Evolutionary conservation across 2,113 vertebrate species (phyloP), one percentile per base, ranked within the genome.

Genomic region (Sinocyclocheilus anshuiensis): DNA sequence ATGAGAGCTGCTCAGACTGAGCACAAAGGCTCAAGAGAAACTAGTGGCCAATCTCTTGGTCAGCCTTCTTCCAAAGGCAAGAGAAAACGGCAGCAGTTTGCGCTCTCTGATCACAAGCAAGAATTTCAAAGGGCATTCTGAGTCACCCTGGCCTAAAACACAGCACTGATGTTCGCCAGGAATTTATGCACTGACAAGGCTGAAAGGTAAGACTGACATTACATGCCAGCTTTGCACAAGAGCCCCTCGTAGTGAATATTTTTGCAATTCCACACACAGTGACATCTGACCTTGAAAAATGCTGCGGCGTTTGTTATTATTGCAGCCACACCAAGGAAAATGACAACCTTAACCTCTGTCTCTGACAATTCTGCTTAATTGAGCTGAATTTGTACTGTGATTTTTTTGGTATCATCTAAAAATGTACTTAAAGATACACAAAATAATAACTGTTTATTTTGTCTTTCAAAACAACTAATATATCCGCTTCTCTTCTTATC

Each of bases 21-120:
- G 48, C 77, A 93, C 89, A 90, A 92, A 94, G 93, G 92, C 92
- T 93, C 92, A 90, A 86, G 81, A 92, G 91, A 91, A 92, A 92
- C 90, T 92, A 90, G 87, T 91, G 89, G 87, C 71, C 61, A 65
- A 92, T 91, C 86, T 90, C 81, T 91, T 2, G 36, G 82, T 67
- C 45, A 74, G 26, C n/a, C 45, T 82, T 75, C 45, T 77, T 45
- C 61, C 24, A 65, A 36, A 77, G 29, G 85, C 91, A 84, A 89
- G 90, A 74, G 83, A 84, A 93, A 93, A 93, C 91, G 92, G 88
- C 92, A 93, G 74, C 42, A 86, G 86, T 90, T 87, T 81, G n/a
- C 81, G 88, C 89, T 45, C 86, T 84, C 86, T 86, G 88, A 90
- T 89, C 82, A 78, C 86, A 74, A 45, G 78, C n/a, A 33, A 79